Conservation (phyloP, 2,888 invertebrate species). For the Campaea margaritaria region DNA sequence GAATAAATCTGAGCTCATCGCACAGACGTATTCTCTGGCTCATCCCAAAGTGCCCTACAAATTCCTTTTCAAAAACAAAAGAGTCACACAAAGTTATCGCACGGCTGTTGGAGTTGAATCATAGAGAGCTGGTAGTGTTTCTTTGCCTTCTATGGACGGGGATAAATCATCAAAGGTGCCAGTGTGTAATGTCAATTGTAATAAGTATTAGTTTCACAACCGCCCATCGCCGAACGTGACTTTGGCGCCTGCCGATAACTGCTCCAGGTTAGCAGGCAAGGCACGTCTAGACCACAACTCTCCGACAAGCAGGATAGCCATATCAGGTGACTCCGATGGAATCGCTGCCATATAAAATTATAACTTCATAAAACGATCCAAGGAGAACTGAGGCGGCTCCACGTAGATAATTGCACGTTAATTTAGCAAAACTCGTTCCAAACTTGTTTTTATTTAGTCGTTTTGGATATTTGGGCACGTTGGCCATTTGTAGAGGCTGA, state of each 20-base stretch:
- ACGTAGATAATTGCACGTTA: slow-evolving; percentile 40
- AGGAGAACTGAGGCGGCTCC: slow-evolving; percentile 28
- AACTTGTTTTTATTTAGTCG: slow-evolving; percentile 35
- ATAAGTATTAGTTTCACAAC: slow-evolving; percentile 48
- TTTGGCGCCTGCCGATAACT: slow-evolving; percentile 47
- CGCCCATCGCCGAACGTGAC: slow-evolving; percentile 59
- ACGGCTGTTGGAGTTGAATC: slow-evolving; percentile 12
- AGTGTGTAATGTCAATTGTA: slow-evolving; percentile 24
- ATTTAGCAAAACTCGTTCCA: slow-evolving; percentile 36
- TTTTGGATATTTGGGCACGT: slow-evolving; percentile 24
- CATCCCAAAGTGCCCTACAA: slow-evolving; percentile 12
- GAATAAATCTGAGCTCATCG: slow-evolving; percentile 16
- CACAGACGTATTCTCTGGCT: too few species aligned
- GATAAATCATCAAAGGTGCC: slow-evolving; percentile 23
- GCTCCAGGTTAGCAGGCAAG: slow-evolving; percentile 49
- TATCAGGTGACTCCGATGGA: slow-evolving; percentile 46
- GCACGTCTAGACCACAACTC: slow-evolving; percentile 61
- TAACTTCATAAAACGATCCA: slow-evolving; percentile 29
- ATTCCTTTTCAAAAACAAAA: slow-evolving; percentile 11
- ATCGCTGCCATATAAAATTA: slow-evolving; percentile 29
- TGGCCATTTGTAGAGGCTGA: slow-evolving; percentile 2
- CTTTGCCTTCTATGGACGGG: slow-evolving; percentile 5
- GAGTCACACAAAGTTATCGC: slow-evolving; percentile 3
- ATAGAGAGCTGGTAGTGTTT: not conserved
- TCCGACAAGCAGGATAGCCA: slow-evolving; percentile 63